Evolutionary conservation across 2,888 invertebrate species (phyloP).

Genomic region (Cyclophora albipunctata): DNA sequence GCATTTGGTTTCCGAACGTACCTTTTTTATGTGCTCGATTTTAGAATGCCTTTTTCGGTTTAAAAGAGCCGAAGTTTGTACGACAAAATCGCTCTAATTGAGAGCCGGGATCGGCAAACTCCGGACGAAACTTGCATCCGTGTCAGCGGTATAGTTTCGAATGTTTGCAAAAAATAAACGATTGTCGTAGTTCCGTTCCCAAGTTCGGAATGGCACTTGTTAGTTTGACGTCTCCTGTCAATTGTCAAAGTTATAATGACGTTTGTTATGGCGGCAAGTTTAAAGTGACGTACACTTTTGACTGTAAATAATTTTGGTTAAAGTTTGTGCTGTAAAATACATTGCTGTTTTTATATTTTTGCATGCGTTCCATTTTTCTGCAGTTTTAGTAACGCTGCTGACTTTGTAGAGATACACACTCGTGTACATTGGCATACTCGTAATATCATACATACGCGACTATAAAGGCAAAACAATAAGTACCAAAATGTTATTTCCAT

Average conservation of each 20-base stretch:
- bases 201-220: neutral
- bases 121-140: neutral
- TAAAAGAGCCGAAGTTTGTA: conserved; percentile 18
- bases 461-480: no score
- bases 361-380: no score
- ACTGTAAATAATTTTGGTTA: no score
- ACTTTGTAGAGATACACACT: no score
- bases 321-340: no score
- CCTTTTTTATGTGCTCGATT: conserved; percentile 24
- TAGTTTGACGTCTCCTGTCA: neutral
- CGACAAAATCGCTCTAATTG: conserved; percentile 19
- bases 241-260: neutral
- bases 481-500: no score
- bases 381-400: no score
- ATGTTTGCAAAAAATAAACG: neutral
- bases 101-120: conserved; percentile 1
- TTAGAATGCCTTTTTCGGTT: conserved; percentile 17
- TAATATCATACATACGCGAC: no score
- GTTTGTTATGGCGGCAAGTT: no score
- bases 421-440: no score
- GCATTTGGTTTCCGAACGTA: conserved; percentile 21
- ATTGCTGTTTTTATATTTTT: no score
- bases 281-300: no score
- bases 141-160: neutral
- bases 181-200: neutral